These are phyloP conservation scores for Sicus ferrugineus DNA, from an alignment of 2,888 invertebrate genomes.

Conservation along the genomic window DNA sequence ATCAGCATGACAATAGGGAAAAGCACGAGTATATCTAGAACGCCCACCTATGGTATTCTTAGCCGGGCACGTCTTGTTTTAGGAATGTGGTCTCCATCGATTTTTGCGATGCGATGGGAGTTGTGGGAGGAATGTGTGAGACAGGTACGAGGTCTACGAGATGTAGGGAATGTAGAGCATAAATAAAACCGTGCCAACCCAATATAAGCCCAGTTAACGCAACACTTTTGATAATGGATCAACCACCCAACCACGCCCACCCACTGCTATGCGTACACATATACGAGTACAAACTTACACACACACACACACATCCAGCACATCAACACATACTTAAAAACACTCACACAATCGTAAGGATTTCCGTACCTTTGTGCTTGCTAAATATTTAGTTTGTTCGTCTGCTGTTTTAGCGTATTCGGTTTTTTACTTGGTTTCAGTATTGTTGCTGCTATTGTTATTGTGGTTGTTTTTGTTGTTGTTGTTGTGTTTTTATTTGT, in stretches of 20 bases:
- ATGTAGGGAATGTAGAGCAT: neutral
- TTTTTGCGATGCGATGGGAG: too few relatives aligned
- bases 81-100: too few relatives aligned
- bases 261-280: too few relatives aligned
- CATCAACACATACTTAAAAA: neutral
- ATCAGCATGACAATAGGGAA: constrained; percentile 4
- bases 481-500: neutral
- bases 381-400: neutral
- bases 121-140: too few relatives aligned
- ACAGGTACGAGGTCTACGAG: neutral
- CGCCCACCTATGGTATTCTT: neutral
- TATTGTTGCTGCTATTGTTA: neutral
- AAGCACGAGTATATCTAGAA: neutral
- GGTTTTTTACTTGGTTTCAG: too few relatives aligned
- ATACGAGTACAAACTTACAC: too few relatives aligned
- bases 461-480: neutral
- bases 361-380: neutral
- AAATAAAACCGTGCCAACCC: neutral
- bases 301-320: neutral
- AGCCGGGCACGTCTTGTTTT: too few relatives aligned
- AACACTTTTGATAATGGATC: neutral
- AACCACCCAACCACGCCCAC: neutral
- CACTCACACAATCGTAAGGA: neutral
- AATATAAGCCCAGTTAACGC: too few relatives aligned
- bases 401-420: too few relatives aligned